Percentiles rank a stretch among this genome's conserved stretches.
phyloP scores from a whole-genome alignment of 2,888 invertebrate species.

The Pyralis farinalis region DNA sequence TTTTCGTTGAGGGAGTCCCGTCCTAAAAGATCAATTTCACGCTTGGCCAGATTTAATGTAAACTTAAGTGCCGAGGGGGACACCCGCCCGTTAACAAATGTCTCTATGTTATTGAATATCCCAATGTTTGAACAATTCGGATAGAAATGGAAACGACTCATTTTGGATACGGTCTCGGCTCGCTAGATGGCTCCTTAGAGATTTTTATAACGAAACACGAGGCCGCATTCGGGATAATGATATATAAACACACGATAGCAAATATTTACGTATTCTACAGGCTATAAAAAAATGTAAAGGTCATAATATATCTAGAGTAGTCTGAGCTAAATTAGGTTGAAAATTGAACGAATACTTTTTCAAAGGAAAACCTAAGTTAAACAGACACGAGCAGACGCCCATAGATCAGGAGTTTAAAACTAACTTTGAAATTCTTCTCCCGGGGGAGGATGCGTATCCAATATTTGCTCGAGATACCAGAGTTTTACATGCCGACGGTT shows the following conservation, averaged over 20 bases:
- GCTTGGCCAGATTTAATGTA: slow-evolving; percentile 77
- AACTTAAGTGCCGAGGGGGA: slow-evolving; percentile 73
- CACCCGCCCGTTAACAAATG: slow-evolving; percentile 48
- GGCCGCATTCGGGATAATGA: no score
- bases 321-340: no score
- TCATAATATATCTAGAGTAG: no score
- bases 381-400: not conserved
- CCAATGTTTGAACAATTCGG: slow-evolving; percentile 14
- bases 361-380: not conserved
- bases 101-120: slow-evolving; percentile 69
- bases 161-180: not conserved
- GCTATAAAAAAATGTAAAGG: no score
- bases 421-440: not conserved
- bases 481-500: slow-evolving; percentile 26
- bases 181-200: not conserved
- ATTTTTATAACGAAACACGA: not conserved
- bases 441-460: slow-evolving; percentile 37
- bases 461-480: slow-evolving; percentile 5
- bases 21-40: slow-evolving; percentile 80
- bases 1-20: slow-evolving; percentile 63
- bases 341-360: no score
- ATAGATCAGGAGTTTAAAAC: not conserved
- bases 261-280: no score
- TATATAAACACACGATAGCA: no score
- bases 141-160: not conserved